These are phyloP conservation scores for Sisor rabdophorus DNA, from an alignment of 2,113 vertebrate species.

Conservation along the genomic window DNA sequence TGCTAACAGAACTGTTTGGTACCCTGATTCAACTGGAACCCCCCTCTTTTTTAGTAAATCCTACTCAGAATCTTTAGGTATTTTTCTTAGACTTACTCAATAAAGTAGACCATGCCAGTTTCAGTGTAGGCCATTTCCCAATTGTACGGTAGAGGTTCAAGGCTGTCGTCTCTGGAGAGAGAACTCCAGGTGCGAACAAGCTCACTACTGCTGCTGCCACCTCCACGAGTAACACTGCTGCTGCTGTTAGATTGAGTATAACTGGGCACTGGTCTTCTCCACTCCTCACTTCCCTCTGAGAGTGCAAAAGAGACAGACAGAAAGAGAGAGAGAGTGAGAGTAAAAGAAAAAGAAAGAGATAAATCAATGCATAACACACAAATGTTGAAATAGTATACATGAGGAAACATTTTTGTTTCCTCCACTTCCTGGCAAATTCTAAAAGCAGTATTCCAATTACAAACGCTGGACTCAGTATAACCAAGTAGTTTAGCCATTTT, in stretches of 20 bases:
- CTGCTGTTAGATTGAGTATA: conserved; percentile 86
- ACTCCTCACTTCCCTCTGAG: conserved; percentile 56
- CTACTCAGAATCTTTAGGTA: not conserved
- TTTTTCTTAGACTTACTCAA: conserved; percentile 81
- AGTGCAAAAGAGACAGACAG: conserved; percentile 11
- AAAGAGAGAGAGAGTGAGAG: conserved; percentile 11
- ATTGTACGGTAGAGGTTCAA: conserved; percentile 89
- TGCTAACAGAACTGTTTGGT: no score
- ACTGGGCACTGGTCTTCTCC: conserved; percentile 91
- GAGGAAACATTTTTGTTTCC: no score
- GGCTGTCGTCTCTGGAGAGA: conserved; percentile 82
- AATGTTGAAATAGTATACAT: no score
- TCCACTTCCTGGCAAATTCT: no score
- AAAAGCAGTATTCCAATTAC: no score
- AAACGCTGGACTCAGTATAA: no score
- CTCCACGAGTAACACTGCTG: conserved; percentile 36
- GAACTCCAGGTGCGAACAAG: conserved; percentile 75
- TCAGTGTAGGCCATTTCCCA: conserved; percentile 99
- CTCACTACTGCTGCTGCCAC: conserved; percentile 76
- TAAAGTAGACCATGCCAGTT: conserved; percentile 96
- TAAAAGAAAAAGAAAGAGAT: conserved; percentile 8
- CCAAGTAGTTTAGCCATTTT: no score
- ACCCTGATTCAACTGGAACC: not conserved
- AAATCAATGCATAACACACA: not conserved
- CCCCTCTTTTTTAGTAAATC: not conserved